Evolutionary conservation across 2,113 vertebrate species (phyloP).

Genomic region (Acrocephalus kingi): DNA sequence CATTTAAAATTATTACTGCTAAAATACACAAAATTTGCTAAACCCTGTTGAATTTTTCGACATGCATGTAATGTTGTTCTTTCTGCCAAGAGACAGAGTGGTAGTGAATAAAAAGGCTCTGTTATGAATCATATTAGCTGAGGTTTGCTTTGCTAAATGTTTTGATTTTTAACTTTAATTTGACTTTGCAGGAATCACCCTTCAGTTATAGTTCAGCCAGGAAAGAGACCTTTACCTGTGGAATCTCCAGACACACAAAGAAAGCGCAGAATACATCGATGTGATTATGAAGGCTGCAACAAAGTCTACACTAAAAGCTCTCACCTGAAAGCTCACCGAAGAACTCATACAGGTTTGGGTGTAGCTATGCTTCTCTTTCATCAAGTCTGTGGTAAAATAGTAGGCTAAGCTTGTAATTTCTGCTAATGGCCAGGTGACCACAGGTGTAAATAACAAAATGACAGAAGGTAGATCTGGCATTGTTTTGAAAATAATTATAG

Average conservation of each 20-base stretch:
- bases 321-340: conserved; percentile 95
- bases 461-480: not conserved
- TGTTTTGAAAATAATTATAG: not conserved
- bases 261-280: conserved; percentile 93
- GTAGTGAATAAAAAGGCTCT: not conserved
- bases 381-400: not conserved
- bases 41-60: conserved; percentile 47
- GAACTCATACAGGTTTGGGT: conserved; percentile 91
- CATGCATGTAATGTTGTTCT: not conserved
- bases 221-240: conserved; percentile 85
- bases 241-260: conserved; percentile 92
- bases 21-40: not conserved
- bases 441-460: not conserved
- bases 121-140: not conserved
- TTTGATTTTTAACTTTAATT: not conserved
- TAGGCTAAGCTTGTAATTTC: not conserved
- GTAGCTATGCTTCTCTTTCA: not conserved
- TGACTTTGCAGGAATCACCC: conserved; percentile 81
- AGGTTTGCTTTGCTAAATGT: not conserved
- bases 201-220: conserved; percentile 90
- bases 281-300: conserved; percentile 94
- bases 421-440: not conserved
- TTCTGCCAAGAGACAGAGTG: conserved; percentile 30
- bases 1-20: conserved; percentile 7
- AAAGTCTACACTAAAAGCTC: conserved; percentile 99